Conservation (phyloP, 2,888 invertebrate genomes). For the Agrenia bidenticulata region DNA sequence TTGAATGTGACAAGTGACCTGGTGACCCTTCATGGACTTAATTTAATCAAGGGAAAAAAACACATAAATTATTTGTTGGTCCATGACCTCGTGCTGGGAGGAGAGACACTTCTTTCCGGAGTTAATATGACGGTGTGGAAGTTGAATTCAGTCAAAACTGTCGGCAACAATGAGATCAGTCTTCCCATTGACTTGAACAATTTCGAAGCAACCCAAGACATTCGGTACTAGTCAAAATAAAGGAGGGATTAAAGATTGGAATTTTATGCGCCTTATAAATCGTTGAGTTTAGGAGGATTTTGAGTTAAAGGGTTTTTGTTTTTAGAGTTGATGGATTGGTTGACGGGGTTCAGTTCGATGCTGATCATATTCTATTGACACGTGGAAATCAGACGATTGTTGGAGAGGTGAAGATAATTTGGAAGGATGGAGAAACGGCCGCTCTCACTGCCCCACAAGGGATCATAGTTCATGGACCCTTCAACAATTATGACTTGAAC, state of each 20-base stretch:
- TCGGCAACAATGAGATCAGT: constrained; percentile 8
- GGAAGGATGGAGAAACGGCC: neutral
- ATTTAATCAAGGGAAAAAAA: constrained; percentile 17
- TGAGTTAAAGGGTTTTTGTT: neutral
- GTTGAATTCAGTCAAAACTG: constrained; percentile 13
- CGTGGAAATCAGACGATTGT: constrained; percentile 25
- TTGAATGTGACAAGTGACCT: constrained; percentile 26
- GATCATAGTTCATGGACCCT: constrained; percentile 22
- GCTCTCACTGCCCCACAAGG: constrained; percentile 16
- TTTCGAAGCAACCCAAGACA: too few relatives aligned
- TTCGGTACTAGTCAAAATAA: too few relatives aligned
- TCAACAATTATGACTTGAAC: constrained; percentile 34
- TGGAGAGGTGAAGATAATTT: constrained; percentile 16
- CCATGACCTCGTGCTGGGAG: neutral
- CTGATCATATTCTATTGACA: constrained; percentile 18
- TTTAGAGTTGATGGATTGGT: constrained; percentile 36
- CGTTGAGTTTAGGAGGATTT: neutral
- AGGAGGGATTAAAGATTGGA: too few relatives aligned
- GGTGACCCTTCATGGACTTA: constrained; percentile 33
- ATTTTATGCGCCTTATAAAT: too few relatives aligned
- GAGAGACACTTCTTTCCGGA: constrained; percentile 24
- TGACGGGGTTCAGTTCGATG: constrained; percentile 28
- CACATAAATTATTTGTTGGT: neutral
- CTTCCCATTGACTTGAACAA: constrained; percentile 17
- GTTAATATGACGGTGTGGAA: constrained; percentile 42